phyloP scores from a whole-genome alignment of 2,797 vertebrate genomes.

The Lateolabrax maculatus region DNA sequence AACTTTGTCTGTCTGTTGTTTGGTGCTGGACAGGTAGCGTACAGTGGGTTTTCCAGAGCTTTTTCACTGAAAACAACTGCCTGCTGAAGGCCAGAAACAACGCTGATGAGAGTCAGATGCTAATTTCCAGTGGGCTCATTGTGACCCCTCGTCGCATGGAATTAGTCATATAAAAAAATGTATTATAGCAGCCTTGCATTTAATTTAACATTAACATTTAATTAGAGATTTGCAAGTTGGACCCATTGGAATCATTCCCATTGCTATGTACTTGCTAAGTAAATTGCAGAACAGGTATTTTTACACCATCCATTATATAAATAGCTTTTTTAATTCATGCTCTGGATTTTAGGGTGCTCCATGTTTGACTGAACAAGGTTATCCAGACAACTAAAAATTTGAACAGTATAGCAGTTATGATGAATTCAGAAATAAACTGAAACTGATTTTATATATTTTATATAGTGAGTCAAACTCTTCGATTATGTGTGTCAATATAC shows the following conservation, averaged over 20 bases:
- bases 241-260: neutral
- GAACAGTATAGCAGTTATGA: neutral
- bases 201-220: neutral
- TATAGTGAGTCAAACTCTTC: neutral
- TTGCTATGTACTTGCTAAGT: neutral
- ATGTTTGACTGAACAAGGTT: neutral
- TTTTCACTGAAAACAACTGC: neutral
- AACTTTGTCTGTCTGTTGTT: neutral
- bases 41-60: no score
- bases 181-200: neutral
- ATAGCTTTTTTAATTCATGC: neutral
- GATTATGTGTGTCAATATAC: neutral
- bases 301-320: neutral
- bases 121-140: conserved; percentile 9
- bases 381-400: neutral
- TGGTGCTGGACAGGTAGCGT: no score
- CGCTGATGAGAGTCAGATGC: neutral
- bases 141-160: neutral
- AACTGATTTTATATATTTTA: conserved; percentile 1
- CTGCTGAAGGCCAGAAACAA: neutral
- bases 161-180: neutral
- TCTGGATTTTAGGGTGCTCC: neutral
- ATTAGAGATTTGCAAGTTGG: neutral
- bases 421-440: neutral
- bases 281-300: neutral